Base-by-base conservation (phyloP, 2,797 vertebrate species). In the Clarias pachynema region DNA sequence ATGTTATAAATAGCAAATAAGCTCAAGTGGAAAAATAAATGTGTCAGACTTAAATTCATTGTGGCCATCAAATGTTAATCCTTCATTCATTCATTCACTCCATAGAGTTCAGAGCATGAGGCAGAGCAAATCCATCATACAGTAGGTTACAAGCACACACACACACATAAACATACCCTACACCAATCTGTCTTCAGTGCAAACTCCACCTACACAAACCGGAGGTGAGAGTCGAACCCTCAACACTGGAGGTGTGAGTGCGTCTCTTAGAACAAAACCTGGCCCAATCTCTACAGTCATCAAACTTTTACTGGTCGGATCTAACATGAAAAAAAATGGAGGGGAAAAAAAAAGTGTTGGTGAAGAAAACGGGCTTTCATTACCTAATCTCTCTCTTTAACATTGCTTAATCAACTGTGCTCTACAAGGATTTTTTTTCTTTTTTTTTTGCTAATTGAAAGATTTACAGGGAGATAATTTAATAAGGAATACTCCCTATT, bases 401-500 rank as follows among this genome's bases (percentile, higher is more conserved):
- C 40, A 65, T 65, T 18, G 37, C 22, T 37, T 34, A 34, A 78
- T 37, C 75, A 78, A 5, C 49, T 80, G 40, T 44, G 60, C 20
- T 49, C 60, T 65, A 29, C 60, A 49, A 49, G 78, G 60, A n/a
- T 40, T 40, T 12, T 49, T 44, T 80, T 85, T 68, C 18, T 29
- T 44, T 12, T 49, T 80, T 85, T 68, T 29, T 29, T 44, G 22
- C 70, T 85, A 88, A 85, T 83, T 87, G 86, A 89, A 86, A 86
- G 77, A 85, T 87, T 79, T 77, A 34, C 20, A 22, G 20, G 37
- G 81, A 65, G 83, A 83, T 90, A 83, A 88, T 88, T 89, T 53
- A 87, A 88, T 88, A 83, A 88, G 70, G 83, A 59, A 84, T 85
- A 75, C 69, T 80, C 37, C 60, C n/a, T 79, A 82, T 86, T 68